Percentiles rank a stretch among this genome's conserved stretches.
Conservation (phyloP, 2,888 invertebrate species). For the Platycheirus albimanus region DNA sequence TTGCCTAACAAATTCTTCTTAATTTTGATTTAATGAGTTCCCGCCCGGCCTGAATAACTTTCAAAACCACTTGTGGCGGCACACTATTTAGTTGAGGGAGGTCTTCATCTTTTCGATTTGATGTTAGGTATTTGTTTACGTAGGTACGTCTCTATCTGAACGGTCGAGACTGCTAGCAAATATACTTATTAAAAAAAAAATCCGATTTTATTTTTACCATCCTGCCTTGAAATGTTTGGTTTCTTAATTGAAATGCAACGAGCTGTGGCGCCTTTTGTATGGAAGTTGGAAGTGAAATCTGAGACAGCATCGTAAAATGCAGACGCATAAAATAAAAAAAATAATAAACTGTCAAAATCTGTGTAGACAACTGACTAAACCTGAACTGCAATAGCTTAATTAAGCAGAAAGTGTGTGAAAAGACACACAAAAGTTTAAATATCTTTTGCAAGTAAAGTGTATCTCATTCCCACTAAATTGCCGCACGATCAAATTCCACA, state of each 20-base stretch:
- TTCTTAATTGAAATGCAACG: constrained; percentile 67
- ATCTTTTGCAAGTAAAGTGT: constrained; percentile 24
- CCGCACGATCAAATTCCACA: constrained; percentile 66
- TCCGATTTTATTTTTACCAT: background rate
- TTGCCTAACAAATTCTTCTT: constrained; percentile 44
- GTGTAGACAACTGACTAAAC: constrained; percentile 54
- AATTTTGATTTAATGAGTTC: constrained; percentile 58
- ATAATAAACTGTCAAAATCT: constrained; percentile 41
- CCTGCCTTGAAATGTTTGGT: constrained; percentile 4
- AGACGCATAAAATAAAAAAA: constrained; percentile 8
- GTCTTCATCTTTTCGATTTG: constrained; percentile 6
- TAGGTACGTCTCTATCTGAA: constrained; percentile 21
- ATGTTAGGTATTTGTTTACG: constrained; percentile 47
- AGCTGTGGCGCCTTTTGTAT: constrained; percentile 61
- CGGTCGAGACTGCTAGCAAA: constrained; percentile 56
- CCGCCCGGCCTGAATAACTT: background rate
- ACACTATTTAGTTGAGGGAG: background rate
- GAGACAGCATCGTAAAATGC: constrained; percentile 47
- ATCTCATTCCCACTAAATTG: constrained; percentile 44
- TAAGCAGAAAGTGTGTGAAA: constrained; percentile 66
- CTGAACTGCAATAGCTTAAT: constrained; percentile 68
- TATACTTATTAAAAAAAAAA: constrained; percentile 47
- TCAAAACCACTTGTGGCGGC: constrained; percentile 58
- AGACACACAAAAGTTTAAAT: constrained; percentile 41
- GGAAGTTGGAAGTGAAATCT: constrained; percentile 48